Base-by-base conservation (phyloP, 2,113 vertebrate species). In the Pogona vitticeps region DNA sequence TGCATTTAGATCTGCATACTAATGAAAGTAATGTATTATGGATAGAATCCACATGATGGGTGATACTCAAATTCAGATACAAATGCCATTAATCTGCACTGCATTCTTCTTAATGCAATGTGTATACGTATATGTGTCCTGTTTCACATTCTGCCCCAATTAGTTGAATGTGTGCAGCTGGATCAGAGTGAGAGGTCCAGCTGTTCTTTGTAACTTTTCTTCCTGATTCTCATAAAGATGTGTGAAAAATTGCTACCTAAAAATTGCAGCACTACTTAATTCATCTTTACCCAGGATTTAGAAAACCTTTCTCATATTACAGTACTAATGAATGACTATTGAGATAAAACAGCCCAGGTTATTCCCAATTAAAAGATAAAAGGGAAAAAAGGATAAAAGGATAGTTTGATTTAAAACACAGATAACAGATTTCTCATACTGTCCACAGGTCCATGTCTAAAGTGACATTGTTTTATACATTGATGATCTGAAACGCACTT, bases 271-370 rank as follows among this genome's bases (percentile, higher is more conserved):
- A 38, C 70, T 38, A 72, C 67, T 83, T 71, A 23, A 83, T 59
- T 26, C 36, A 63, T 17, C 61, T 76, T 9, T 61, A 59, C 76
- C 63, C 38, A 65, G 20, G 38, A 76, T 46, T 20, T 46, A 14
- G 38, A 31, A 76, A 76, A 42, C 28, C 83, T 46, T 63, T 84
- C 58, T 76, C 40, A 73, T n/a, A n/a, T 76, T 84, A n/a, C n/a
- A n/a, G n/a, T n/a, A 65, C 46, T 68, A 70, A 70, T 70, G 42
- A 18, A 10, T 72, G 81, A 58, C 15, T 2, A 80, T 31, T 84
- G 40, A 84, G 72, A 84, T 84, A 38, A 76, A 76, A 65, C 38
- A 84, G 40, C 59, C n/a, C 18, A 65, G 38, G 40, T 76, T 15
- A 6, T 76, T 23, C 23, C 40, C 28, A 84, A 52, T 84, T 65